Conservation (phyloP, 2,113 vertebrate species). For the Gallinago media region DNA sequence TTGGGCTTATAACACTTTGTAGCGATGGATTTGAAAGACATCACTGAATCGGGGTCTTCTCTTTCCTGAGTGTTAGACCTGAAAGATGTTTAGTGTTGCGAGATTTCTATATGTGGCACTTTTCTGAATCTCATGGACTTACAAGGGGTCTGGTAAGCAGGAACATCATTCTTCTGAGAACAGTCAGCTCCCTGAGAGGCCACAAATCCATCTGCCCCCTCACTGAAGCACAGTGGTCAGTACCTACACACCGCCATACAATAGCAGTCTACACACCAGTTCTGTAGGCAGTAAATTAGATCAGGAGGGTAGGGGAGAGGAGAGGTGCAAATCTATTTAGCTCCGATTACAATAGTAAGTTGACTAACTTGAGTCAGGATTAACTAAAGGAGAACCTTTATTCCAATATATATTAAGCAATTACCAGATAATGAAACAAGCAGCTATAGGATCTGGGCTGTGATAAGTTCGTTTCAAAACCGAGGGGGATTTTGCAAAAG, state of each 20-base stretch:
- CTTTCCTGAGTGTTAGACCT: no score
- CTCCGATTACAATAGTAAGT: not conserved
- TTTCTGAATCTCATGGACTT: not conserved
- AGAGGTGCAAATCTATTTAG: not conserved
- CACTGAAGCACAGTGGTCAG: not conserved
- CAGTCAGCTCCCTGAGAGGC: not conserved
- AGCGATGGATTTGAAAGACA: no score
- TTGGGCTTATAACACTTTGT: no score
- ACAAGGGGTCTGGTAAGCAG: not conserved
- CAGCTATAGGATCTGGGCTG: not conserved
- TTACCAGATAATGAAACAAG: not conserved
- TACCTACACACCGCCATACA: rapidly evolving
- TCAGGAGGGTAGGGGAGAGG: not conserved
- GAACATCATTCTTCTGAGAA: not conserved
- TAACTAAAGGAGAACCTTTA: not conserved
- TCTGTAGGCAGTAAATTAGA: not conserved
- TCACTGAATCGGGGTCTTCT: no score
- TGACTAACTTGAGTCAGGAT: not conserved
- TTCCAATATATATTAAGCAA: not conserved
- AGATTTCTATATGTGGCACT: no score
- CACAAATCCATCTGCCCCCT: not conserved
- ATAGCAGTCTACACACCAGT: not conserved
- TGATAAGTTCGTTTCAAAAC: not conserved
- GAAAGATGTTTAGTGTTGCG: no score
- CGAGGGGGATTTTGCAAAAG: not conserved